phyloP scores from a whole-genome alignment of 2,113 vertebrate genomes.

The Archilochus colubris region DNA sequence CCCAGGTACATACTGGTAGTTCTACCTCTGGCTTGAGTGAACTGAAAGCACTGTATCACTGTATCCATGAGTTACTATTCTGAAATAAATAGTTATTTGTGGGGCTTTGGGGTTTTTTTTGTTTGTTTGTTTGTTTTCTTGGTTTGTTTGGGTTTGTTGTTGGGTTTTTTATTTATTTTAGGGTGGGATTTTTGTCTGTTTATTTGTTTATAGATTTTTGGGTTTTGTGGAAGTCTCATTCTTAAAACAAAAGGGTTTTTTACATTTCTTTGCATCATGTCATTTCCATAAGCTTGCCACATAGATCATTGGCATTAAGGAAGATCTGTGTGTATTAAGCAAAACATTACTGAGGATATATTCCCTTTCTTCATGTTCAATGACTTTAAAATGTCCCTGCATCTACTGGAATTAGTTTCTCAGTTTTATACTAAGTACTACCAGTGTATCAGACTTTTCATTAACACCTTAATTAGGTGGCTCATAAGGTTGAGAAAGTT shows the following conservation, averaged over 20 bases:
- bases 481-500: background rate
- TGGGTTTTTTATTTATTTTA: no score
- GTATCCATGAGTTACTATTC: background rate
- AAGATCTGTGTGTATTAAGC: background rate
- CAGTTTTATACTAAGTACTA: background rate
- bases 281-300: background rate
- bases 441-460: background rate
- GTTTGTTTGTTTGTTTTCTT: no score
- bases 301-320: background rate
- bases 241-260: background rate
- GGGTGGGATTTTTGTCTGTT: no score
- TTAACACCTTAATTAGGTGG: background rate
- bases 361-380: background rate
- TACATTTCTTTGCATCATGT: background rate
- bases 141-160: no score
- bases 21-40: background rate
- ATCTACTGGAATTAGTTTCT: background rate
- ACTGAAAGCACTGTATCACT: rapidly evolving
- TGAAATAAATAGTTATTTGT: background rate
- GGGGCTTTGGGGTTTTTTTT: no score
- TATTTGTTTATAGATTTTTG: no score
- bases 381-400: background rate
- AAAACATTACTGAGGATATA: background rate
- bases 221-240: background rate
- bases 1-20: rapidly evolving